These are phyloP conservation scores for Sesia apiformis DNA, from an alignment of 2,888 invertebrate species.

Conservation along the genomic window DNA sequence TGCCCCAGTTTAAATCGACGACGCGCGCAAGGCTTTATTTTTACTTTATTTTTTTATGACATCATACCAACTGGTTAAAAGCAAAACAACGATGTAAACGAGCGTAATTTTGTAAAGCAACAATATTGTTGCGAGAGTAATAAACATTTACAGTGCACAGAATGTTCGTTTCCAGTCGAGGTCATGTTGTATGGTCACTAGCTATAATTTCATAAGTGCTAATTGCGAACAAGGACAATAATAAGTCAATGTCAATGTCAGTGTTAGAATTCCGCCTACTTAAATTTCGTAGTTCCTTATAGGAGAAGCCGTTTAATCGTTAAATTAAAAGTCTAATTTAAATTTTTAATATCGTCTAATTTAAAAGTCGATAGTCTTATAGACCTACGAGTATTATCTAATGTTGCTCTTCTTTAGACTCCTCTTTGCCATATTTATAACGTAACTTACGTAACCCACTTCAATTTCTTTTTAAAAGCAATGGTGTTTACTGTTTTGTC, in stretches of 20 bases:
- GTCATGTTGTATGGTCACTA: not conserved
- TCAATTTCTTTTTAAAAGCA: too few relatives aligned
- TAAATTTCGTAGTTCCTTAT: too few relatives aligned
- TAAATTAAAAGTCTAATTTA: too few relatives aligned
- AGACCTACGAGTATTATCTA: too few relatives aligned
- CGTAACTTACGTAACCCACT: too few relatives aligned
- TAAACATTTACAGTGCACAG: slow-evolving; percentile 28
- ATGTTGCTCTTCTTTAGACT: too few relatives aligned
- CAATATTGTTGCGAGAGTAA: slow-evolving; percentile 24
- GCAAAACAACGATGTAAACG: not conserved
- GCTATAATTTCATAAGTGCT: not conserved
- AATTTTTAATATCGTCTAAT: too few relatives aligned
- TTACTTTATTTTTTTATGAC: not conserved
- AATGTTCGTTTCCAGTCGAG: not conserved
- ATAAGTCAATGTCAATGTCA: slow-evolving; percentile 5
- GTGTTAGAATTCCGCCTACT: not conserved
- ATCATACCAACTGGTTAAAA: not conserved
- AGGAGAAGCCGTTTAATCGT: too few relatives aligned
- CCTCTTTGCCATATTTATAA: too few relatives aligned
- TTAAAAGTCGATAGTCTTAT: too few relatives aligned
- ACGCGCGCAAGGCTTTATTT: not conserved
- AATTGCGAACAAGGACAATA: not conserved
- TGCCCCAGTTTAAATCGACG: too few relatives aligned
- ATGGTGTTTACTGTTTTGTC: too few relatives aligned
- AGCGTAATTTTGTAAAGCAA: slow-evolving; percentile 3